Conservation (phyloP, 2,888 invertebrate species). For the Baronia brevicornis region DNA sequence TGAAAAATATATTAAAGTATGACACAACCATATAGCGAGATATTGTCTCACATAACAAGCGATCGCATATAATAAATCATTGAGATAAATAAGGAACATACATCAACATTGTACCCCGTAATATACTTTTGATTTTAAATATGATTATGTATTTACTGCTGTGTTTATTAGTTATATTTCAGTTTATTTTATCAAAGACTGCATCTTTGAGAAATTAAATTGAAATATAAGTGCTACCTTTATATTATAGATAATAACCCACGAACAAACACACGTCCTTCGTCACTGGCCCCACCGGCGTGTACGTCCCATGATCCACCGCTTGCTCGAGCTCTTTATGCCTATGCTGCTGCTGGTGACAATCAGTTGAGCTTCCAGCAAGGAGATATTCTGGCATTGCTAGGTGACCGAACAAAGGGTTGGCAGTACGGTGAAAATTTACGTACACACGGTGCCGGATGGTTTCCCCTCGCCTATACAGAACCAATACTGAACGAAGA, state of each 20-base stretch:
- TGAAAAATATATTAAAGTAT: too few relatives aligned
- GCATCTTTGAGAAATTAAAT: too few relatives aligned
- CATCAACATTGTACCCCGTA: too few relatives aligned
- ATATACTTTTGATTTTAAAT: too few relatives aligned
- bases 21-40: too few relatives aligned
- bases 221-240: too few relatives aligned
- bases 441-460: conserved; percentile 92
- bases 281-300: conserved; percentile 78
- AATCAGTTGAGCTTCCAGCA: conserved; percentile 95
- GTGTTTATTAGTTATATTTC: too few relatives aligned
- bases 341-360: conserved; percentile 91
- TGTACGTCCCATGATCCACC: conserved; percentile 80
- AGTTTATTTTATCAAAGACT: too few relatives aligned
- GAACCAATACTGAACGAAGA: conserved; percentile 84
- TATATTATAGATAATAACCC: conserved; percentile 41
- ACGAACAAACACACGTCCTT: conserved; percentile 73
- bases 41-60: too few relatives aligned
- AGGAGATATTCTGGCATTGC: conserved; percentile 90
- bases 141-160: too few relatives aligned
- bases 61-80: too few relatives aligned
- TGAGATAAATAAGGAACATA: too few relatives aligned
- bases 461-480: conserved; percentile 97
- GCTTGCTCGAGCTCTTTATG: conserved; percentile 89
- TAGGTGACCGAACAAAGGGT: conserved; percentile 94
- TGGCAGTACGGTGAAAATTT: conserved; percentile 98